Percentiles rank a stretch among this genome's conserved stretches.
Conservation (phyloP, 2,797 vertebrate species). For the Pteronotus mesoamericanus region DNA sequence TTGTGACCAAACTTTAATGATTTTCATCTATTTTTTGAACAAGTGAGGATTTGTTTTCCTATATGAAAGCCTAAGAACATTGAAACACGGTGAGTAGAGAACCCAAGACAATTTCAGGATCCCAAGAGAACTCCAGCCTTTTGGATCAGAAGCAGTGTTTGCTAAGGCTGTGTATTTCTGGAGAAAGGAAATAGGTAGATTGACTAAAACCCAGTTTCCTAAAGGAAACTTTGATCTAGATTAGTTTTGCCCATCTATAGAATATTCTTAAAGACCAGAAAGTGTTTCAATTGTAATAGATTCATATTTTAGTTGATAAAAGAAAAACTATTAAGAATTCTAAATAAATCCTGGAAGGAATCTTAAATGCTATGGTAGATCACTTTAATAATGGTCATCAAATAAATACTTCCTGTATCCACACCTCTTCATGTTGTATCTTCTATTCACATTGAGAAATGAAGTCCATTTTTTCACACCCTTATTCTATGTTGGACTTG, state of each 20-base stretch:
- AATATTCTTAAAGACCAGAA: neutral
- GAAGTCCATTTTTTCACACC: neutral
- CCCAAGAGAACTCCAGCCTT: neutral
- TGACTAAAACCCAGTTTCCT: neutral
- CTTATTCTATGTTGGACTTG: neutral
- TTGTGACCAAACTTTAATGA: neutral
- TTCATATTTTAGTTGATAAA: neutral
- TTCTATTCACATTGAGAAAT: neutral
- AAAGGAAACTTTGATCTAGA: neutral
- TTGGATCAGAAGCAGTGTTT: neutral
- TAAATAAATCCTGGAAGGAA: neutral
- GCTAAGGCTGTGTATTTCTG: neutral
- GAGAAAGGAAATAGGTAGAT: neutral
- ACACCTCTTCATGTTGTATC: neutral
- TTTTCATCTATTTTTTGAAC: neutral
- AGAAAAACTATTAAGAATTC: neutral
- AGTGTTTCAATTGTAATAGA: neutral
- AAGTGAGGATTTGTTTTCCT: neutral
- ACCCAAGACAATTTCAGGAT: neutral
- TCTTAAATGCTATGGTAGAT: neutral
- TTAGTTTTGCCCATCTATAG: neutral
- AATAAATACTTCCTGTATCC: neutral
- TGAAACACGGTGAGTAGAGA: neutral
- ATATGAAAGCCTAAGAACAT: neutral
- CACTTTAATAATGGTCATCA: neutral